Conservation (phyloP, 2,888 invertebrate genomes). For the Bellardia pandia region DNA sequence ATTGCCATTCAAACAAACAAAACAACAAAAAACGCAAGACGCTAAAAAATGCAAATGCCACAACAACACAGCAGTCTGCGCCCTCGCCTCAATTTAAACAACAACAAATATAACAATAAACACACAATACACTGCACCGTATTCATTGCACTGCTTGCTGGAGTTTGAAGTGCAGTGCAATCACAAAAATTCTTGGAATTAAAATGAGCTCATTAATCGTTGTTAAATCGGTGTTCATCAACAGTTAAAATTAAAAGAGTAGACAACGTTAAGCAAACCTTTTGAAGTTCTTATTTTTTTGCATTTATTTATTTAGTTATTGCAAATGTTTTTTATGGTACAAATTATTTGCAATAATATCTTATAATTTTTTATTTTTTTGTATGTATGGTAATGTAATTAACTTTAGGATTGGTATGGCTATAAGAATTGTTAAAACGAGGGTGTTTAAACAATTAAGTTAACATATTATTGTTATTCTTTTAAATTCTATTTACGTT, state of each 20-base stretch:
- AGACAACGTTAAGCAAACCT: constrained; percentile 11
- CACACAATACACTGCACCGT: neutral
- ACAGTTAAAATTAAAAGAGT: constrained; percentile 18
- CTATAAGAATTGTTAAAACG: neutral
- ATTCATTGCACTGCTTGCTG: constrained; percentile 15
- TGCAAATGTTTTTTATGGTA: constrained; percentile 47
- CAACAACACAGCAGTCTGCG: neutral
- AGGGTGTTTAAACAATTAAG: constrained; percentile 12
- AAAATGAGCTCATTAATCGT: constrained; percentile 70
- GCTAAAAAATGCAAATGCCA: constrained; percentile 53
- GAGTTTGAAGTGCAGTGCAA: constrained; percentile 59
- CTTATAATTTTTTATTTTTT: neutral
- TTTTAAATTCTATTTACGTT: no score
- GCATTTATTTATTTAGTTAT: constrained; percentile 27
- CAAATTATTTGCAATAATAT: constrained; percentile 52
- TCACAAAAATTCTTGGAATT: constrained; percentile 62
- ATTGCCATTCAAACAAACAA: constrained; percentile 2
- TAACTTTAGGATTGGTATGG: constrained; percentile 28
- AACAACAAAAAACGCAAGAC: constrained; percentile 33
- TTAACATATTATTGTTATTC: neutral
- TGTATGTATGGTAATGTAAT: constrained; percentile 30
- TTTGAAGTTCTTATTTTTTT: neutral
- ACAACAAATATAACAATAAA: neutral
- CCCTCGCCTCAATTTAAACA: constrained; percentile 38
- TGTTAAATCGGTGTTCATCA: constrained; percentile 43